Conservation (phyloP, 30 jellyfish, hydroid and myxozoan genomes). For the Hydractinia echinata region DNA sequence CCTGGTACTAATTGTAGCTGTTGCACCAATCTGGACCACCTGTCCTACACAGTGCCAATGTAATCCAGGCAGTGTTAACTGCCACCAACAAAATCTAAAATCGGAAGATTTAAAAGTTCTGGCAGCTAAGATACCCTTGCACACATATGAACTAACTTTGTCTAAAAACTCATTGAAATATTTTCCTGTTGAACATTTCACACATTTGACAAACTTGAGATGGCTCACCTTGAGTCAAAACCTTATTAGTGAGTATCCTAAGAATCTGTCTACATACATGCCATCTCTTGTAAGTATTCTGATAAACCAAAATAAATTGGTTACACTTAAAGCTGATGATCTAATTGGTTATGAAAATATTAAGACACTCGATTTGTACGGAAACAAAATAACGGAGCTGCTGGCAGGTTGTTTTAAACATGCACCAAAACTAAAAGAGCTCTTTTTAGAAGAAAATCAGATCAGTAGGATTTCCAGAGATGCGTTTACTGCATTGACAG, state of each 20-base stretch:
- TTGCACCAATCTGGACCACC: too few species aligned
- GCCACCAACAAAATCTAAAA: background rate
- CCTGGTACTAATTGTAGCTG: too few species aligned
- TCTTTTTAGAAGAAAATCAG: constrained; percentile 1
- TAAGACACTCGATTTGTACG: background rate
- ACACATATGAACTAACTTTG: background rate
- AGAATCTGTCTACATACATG: background rate
- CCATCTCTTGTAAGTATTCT: background rate
- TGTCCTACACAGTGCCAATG: background rate
- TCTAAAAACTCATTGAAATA: background rate
- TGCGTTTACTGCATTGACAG: background rate
- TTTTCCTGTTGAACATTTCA: background rate
- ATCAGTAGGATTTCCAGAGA: background rate
- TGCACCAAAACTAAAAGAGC: background rate
- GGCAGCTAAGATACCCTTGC: background rate
- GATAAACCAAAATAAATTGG: constrained; percentile 5
- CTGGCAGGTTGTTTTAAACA: background rate
- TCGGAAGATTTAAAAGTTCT: constrained; percentile 1
- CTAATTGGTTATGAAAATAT: background rate
- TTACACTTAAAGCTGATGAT: background rate
- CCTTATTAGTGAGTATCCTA: background rate
- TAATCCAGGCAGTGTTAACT: background rate
- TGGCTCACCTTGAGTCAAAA: background rate
- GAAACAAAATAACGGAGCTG: background rate
- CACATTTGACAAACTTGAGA: background rate